Base-by-base conservation (phyloP, 2,888 invertebrate genomes). In the Ephialtes manifestator region DNA sequence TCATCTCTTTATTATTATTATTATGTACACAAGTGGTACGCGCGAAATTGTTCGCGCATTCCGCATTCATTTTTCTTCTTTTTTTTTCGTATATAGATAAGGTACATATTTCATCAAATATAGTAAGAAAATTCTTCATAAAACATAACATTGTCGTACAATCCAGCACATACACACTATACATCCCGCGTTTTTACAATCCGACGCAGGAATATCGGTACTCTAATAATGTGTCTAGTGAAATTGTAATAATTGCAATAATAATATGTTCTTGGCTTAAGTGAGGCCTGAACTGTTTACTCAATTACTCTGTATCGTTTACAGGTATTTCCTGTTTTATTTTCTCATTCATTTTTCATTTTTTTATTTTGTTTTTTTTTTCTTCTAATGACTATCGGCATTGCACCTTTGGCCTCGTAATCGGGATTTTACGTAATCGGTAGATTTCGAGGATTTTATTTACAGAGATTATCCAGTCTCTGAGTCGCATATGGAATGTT, bases 51-150 rank as follows among this genome's bases (percentile, higher is more conserved):
- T 82, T 20, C 81, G 84, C 84, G 46, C 72, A 85, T 67, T 78
- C 48, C 75, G 13, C 28, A 60, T 83, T 70, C 20, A 24, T 55
- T 67, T 60, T 46, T 46, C n/a, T n/a, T n/a, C 43, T 67, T 60
- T 60, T 51, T 58, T 46, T 58, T 77, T 71, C 74, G 76, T 81
- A 20, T 76, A 65, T 39, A 39, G 39, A 18, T 65, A 43, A 65
- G 39, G 65, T 65, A 82, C 85, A 85, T 79, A 82, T 86, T 77
- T 85, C 81, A 83, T 87, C 83, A 86, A 85, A 86, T 85, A 86
- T 87, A 86, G 78, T 86, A 86, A 78, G 85, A 85, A 87, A 65
- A 39, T 78, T 87, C 58, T 82, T 83, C 77, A 68, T 83, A 83
- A 84, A 85, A 85, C 83, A 75, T 83, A 84, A 84, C 79, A 81